Evolutionary conservation across 2,888 invertebrate genomes (phyloP).

Genomic region (Cheilosia impressa): DNA sequence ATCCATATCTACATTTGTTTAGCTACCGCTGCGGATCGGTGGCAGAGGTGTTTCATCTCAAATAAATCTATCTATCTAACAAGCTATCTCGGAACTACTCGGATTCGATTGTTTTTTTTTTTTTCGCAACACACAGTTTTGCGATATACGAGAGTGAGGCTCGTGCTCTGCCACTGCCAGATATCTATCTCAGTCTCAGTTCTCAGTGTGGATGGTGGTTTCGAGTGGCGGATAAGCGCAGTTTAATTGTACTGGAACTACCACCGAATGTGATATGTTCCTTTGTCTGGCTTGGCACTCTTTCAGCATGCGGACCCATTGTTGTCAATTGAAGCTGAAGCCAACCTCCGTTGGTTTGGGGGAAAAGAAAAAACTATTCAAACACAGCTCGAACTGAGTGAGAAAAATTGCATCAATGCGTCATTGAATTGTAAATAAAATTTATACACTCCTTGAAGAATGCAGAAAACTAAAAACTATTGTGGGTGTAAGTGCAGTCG

Average conservation of each 20-base stretch:
- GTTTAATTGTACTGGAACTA: constrained; percentile 54
- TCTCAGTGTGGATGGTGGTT: constrained; percentile 57
- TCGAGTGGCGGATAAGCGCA: constrained; percentile 61
- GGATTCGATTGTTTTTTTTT: constrained; percentile 4
- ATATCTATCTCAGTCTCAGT: constrained; percentile 61
- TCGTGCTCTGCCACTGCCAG: constrained; percentile 64
- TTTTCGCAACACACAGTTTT: not conserved
- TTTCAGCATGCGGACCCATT: constrained; percentile 38
- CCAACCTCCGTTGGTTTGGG: constrained; percentile 1
- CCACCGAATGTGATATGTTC: constrained; percentile 46
- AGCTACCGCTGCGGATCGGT: constrained; percentile 60
- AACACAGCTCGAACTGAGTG: constrained; percentile 10
- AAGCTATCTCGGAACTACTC: constrained; percentile 29
- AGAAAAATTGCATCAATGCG: constrained; percentile 62
- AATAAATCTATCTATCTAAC: constrained; percentile 40
- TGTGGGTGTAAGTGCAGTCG: constrained; percentile 30
- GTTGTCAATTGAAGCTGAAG: constrained; percentile 57
- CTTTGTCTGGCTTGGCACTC: constrained; percentile 40
- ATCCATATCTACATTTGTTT: not conserved
- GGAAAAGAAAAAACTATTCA: not conserved
- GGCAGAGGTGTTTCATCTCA: constrained; percentile 43
- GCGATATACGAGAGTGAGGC: constrained; percentile 18
- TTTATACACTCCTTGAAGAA: constrained; percentile 44
- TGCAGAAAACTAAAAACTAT: constrained; percentile 21
- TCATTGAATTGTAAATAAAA: constrained; percentile 66